These are phyloP conservation scores for Ctenicera cuprea DNA, from an alignment of 2,888 invertebrate genomes.

Conservation along the genomic window DNA sequence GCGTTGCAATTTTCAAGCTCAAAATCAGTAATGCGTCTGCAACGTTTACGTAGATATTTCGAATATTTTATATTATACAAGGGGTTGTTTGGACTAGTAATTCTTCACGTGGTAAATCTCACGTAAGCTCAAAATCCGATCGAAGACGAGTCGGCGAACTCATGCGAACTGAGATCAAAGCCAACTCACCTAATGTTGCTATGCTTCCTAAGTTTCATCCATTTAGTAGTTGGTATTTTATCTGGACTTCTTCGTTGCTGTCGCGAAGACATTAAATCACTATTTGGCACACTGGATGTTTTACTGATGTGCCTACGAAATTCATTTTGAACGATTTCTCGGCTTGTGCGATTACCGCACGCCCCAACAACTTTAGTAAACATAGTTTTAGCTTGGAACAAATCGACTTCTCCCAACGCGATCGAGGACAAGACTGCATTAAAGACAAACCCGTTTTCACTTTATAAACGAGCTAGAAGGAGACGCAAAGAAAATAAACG, in stretches of 20 bases:
- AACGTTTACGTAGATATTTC: too few relatives aligned
- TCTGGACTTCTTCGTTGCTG: conserved; percentile 60
- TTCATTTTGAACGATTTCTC: conserved; percentile 59
- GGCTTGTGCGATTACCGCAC: conserved; percentile 55
- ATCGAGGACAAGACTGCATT: conserved; percentile 50
- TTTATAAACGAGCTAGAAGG: conserved; percentile 64
- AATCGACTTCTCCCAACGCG: conserved; percentile 1
- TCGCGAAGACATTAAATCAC: conserved; percentile 76
- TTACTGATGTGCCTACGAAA: conserved; percentile 74
- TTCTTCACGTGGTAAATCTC: too few relatives aligned
- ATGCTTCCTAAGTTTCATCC: conserved; percentile 67
- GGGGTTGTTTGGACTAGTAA: too few relatives aligned
- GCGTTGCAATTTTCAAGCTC: too few relatives aligned
- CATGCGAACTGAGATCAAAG: not conserved
- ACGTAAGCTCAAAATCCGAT: too few relatives aligned
- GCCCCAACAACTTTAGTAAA: conserved; percentile 46
- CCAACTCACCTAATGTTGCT: conserved; percentile 68
- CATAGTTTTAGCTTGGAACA: conserved; percentile 24
- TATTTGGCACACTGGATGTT: conserved; percentile 78
- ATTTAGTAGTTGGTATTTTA: conserved; percentile 59
- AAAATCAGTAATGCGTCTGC: too few relatives aligned
- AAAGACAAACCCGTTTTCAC: conserved; percentile 57
- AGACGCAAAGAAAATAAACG: conserved; percentile 67
- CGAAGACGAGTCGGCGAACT: too few relatives aligned
- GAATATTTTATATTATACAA: too few relatives aligned